These are phyloP conservation scores for Acromyrmex heyeri DNA, from an alignment of 1,140 invertebrate species.

Conservation along the genomic window DNA sequence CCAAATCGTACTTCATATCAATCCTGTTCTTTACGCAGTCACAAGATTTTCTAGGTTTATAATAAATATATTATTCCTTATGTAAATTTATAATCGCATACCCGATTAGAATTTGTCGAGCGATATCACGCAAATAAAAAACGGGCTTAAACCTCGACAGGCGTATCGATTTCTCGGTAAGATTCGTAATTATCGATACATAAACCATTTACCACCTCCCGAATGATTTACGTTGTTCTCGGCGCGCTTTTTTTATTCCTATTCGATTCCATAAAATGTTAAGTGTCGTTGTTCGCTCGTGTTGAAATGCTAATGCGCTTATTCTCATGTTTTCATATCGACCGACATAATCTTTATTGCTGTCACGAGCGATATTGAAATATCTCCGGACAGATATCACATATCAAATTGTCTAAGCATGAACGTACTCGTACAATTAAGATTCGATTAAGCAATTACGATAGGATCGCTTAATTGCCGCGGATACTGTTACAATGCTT, in stretches of 20 bases:
- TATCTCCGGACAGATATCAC: constrained; percentile 67
- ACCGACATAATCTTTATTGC: constrained; percentile 69
- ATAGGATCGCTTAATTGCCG: constrained; percentile 71
- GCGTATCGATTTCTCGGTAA: constrained; percentile 21
- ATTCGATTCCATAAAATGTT: constrained; percentile 64
- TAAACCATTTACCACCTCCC: neutral
- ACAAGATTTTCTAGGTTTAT: constrained; percentile 33
- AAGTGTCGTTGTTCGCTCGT: constrained; percentile 62
- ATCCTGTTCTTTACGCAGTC: constrained; percentile 37
- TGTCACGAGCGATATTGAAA: constrained; percentile 70
- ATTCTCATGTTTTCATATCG: constrained; percentile 72
- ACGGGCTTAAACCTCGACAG: neutral
- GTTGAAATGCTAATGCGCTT: constrained; percentile 73
- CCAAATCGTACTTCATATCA: constrained; percentile 26
- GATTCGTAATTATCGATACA: constrained; percentile 68
- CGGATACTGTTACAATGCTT: constrained; percentile 63
- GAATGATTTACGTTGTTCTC: constrained; percentile 73
- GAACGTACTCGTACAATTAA: constrained; percentile 72
- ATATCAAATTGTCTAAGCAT: constrained; percentile 59
- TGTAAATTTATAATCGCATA: constrained; percentile 31
- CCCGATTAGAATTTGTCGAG: constrained; percentile 38
- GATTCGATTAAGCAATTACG: constrained; percentile 75
- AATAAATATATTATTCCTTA: constrained; percentile 26
- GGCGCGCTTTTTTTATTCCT: constrained; percentile 57
- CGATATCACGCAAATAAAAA: neutral